Evolutionary conservation across 2,888 invertebrate genomes (phyloP).

Genomic region (Resseliella maxima): DNA sequence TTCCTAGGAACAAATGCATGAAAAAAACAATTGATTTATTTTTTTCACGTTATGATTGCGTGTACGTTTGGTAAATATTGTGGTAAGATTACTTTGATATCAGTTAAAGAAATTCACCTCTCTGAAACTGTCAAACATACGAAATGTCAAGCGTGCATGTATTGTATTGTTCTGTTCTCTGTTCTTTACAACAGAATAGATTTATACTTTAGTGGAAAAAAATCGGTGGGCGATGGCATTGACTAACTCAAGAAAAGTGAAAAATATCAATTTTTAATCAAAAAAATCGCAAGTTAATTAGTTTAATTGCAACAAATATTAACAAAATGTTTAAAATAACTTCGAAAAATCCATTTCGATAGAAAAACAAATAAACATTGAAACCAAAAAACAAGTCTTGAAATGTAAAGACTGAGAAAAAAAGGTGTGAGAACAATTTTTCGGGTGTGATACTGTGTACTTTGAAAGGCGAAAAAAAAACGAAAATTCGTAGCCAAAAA

Average conservation of each 20-base stretch:
- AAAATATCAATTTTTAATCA: background rate
- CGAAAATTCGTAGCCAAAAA: constrained; percentile 5
- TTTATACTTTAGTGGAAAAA: background rate
- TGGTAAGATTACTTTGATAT: background rate
- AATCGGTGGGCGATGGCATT: constrained; percentile 41
- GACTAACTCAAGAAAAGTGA: background rate
- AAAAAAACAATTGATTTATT: background rate
- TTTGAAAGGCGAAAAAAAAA: background rate
- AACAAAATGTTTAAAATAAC: background rate
- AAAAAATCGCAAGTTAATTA: background rate
- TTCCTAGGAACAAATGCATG: no score
- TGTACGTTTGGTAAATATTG: background rate
- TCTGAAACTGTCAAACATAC: constrained; percentile 15
- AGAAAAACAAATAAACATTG: background rate
- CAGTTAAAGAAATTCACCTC: background rate
- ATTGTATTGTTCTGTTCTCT: background rate
- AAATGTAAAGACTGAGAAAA: background rate
- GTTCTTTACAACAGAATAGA: background rate
- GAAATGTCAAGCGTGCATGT: background rate
- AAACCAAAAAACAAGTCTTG: background rate
- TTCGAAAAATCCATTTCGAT: background rate
- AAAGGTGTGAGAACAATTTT: background rate
- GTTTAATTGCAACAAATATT: no score
- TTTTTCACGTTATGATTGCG: background rate
- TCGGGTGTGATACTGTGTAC: background rate